Base-by-base conservation (phyloP, 2,113 vertebrate genomes). In the Dryoscopus gambensis region DNA sequence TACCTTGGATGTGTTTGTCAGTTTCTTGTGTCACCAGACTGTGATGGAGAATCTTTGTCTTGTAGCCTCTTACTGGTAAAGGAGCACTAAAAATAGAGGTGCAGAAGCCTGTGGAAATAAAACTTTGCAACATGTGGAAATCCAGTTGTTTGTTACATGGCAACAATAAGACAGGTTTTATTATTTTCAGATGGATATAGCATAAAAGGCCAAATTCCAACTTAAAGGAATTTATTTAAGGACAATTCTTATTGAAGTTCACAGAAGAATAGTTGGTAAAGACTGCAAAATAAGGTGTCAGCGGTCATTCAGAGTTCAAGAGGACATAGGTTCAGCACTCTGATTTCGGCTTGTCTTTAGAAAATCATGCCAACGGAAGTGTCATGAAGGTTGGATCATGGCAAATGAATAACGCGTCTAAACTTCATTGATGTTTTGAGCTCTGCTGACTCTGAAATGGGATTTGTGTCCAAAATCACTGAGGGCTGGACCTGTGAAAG, bases 141-240 rank as follows among this genome's bases (percentile, higher is more conserved):
- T 93, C 85, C 86, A 92, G 22, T 93, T 92, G 92, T 95, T 95
- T 84, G 70, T 90, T 93, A 90, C 52, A 75, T 92, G 85, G 76
- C 77, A 96, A 90, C 93, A 89, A 76, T 87, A 84, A 69, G 40
- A 76, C 49, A 68, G 12, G 37, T 74, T 86, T 86, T 85, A 27
- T 69, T 93, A 18, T 90, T 87, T 95, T 87, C 77, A 76, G 64
- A 87, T 46, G 0, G 1, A 44, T 78, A 23, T 46, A 56, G 57
- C 22, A n/a, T 60, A 89, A 87, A 23, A 84, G 40, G 56, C 22
- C 53, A 62, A 25, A 42, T 90, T 84, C 37, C n/a, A 85, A 6
- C 17, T 31, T 63, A 18, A 60, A 17, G 18, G 23, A 16, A 16
- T 75, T 88, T 74, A 60, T 90, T 87, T 87, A 68, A 40, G 64